Conservation (phyloP, 2,113 vertebrate species). For the Mobula hypostoma region DNA sequence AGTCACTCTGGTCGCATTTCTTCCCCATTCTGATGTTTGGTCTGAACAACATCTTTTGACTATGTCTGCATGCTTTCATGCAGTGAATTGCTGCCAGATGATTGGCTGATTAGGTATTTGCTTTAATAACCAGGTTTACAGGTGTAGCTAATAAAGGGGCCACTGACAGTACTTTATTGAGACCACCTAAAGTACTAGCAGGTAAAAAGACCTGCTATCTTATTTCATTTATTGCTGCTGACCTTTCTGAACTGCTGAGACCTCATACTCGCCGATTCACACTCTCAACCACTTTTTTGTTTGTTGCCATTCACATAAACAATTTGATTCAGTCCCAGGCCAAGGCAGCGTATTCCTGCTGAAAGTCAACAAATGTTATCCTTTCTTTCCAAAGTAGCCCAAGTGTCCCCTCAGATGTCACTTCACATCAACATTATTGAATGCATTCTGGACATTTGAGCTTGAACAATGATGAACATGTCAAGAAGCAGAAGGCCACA, state of each 20-base stretch:
- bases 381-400: neutral
- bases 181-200: neutral
- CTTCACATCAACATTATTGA: neutral
- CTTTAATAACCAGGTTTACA: too few species aligned
- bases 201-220: neutral
- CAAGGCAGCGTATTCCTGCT: neutral
- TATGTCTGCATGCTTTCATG: too few species aligned
- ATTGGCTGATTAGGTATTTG: too few species aligned
- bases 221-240: too few species aligned
- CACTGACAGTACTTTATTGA: neutral
- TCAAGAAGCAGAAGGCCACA: neutral
- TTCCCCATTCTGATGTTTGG: too few species aligned
- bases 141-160: too few species aligned
- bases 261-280: neutral
- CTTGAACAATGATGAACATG: conserved; percentile 3
- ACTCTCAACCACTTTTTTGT: neutral
- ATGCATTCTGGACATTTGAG: neutral
- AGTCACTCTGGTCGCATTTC: too few species aligned
- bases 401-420: neutral
- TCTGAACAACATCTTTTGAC: too few species aligned
- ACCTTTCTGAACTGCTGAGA: neutral
- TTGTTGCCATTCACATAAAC: neutral
- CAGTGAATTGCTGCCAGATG: too few species aligned
- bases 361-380: neutral
- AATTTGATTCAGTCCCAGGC: neutral